Conservation (phyloP, 2,113 vertebrate genomes). For the Nibea coibor region DNA sequence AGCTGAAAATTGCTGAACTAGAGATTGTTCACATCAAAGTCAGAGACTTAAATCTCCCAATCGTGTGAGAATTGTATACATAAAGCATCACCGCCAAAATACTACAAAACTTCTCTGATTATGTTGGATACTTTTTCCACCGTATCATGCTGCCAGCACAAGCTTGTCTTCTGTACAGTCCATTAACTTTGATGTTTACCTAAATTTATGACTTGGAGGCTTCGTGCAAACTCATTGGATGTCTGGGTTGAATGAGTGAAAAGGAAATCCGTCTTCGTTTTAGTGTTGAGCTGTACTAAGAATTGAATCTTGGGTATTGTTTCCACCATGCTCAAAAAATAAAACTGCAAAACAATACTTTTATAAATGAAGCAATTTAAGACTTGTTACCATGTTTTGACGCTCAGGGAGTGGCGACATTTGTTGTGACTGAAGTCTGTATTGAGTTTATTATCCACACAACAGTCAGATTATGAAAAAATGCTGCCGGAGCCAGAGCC, state of each 20-base stretch:
- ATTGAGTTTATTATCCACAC: slow-evolving; percentile 43
- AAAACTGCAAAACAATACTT: neutral
- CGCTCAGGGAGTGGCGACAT: neutral
- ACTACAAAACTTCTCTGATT: neutral
- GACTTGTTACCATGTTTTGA: neutral
- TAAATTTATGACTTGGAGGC: neutral
- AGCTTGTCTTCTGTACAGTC: slow-evolving; percentile 4
- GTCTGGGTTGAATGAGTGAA: neutral
- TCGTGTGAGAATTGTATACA: neutral
- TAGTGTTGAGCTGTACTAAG: neutral
- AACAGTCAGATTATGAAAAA: slow-evolving; percentile 45
- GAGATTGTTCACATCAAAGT: neutral
- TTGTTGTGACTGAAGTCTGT: slow-evolving; percentile 30
- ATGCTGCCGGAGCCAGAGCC: slow-evolving; percentile 42
- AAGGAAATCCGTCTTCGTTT: neutral
- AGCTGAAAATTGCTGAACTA: too few species aligned
- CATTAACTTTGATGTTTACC: slow-evolving; percentile 1
- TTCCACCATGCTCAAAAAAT: neutral
- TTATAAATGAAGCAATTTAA: neutral
- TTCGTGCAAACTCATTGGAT: neutral
- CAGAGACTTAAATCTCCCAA: neutral
- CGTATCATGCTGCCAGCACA: neutral
- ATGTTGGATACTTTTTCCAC: neutral
- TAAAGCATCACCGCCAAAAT: neutral
- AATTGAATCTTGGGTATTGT: neutral